Evolutionary conservation across 2,797 vertebrate genomes (phyloP), one percentile per base, ranked within the genome.

Genomic region (Coendou prehensilis): DNA sequence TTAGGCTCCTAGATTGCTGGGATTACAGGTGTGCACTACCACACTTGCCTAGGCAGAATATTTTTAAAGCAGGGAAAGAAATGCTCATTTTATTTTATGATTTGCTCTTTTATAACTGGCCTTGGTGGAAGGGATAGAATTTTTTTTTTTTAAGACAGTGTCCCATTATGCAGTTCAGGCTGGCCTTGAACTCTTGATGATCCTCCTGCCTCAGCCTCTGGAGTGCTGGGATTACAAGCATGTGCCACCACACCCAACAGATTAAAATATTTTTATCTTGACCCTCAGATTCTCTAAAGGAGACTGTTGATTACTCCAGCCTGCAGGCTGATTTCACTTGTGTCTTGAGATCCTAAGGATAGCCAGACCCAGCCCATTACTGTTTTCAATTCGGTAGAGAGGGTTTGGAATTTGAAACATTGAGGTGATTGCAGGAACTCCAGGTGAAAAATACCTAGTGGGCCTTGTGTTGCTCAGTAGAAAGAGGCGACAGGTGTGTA

Each of bases 381-480:
- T 71, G 30, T 30, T 67, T 86, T 82, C 83, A 57, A 71, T 15
- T 91, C 22, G 10, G 6, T 50, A 37, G 83, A 30, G n/a, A 59
- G 7, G 57, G 52, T 89, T 86, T 57, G 13, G 57, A 76, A 83
- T 93, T 90, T 90, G 54, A 95, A 82, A 71, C 61, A 47, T 33
- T 86, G 17, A 28, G n/a, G 33, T 18, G 11, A 45, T 13, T 93
- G 0, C 1, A 83, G 33, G n/a, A 10, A 56, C 45, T 26, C 57
- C 28, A 85, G 45, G 23, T 81, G 59, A 86, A 94, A 94, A 84
- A 41, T 89, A 80, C 9, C 59, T 85, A 79, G 61, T 45, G 41
- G 45, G 41, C 9, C 76, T 89, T 61, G 59, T 78, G 63, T 52
- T 78, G 54, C 41, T 88, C 37, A 76, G 75, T 50, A 79, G 79